Percentiles rank a stretch among this genome's conserved stretches.
Evolutionary conservation across 2,797 vertebrate species (phyloP).

Genomic region (Phyllotis vaccarum): DNA sequence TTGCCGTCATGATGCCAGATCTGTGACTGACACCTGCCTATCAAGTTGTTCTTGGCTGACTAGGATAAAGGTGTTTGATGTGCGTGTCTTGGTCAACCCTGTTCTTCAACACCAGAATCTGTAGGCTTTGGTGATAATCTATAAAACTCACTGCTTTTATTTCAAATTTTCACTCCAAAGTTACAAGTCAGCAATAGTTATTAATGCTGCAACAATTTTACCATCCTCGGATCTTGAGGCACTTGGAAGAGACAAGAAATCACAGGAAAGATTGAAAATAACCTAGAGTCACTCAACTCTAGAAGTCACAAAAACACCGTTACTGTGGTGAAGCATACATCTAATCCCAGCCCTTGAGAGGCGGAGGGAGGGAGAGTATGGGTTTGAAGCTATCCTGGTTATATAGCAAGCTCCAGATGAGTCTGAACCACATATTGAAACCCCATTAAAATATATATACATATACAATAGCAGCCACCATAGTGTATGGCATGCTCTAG

Average conservation of each 20-base stretch:
- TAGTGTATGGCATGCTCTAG: not conserved
- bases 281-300: not conserved
- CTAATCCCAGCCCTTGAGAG: not conserved
- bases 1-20: conserved; percentile 65
- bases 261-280: not conserved
- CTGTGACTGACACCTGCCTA: conserved; percentile 61
- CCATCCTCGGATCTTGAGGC: not conserved
- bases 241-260: not conserved
- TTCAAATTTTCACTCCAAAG: conserved; percentile 26
- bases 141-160: not conserved
- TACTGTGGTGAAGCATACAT: not conserved
- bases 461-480: not conserved
- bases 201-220: not conserved
- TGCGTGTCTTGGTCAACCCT: conserved; percentile 66
- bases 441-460: too few species aligned
- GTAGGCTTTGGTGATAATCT: conserved; percentile 26
- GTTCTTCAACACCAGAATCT: conserved; percentile 67
- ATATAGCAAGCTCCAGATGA: not conserved
- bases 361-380: not conserved
- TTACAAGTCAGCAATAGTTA: not conserved
- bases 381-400: not conserved
- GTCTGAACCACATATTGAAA: not conserved
- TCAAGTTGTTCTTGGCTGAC: conserved; percentile 72
- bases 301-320: not conserved
- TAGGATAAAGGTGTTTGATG: conserved; percentile 78